Conservation (phyloP, 2,113 vertebrate genomes). For the Amphiprion percula region DNA sequence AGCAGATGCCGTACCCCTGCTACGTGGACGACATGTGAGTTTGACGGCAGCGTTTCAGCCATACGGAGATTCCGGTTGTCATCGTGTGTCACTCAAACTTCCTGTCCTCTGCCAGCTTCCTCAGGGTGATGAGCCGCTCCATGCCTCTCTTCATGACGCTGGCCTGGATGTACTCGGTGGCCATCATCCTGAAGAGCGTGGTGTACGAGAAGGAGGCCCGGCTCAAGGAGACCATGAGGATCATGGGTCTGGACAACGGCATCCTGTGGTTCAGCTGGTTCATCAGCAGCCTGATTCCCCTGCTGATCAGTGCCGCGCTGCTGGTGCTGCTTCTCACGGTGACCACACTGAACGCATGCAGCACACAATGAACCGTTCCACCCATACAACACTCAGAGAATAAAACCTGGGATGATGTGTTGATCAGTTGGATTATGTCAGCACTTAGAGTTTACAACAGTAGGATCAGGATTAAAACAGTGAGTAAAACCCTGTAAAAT, state of each 20-base stretch:
- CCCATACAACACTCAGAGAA: too few relatives aligned
- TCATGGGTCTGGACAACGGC: conserved; percentile 95
- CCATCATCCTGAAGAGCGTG: conserved; percentile 96
- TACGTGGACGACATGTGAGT: conserved; percentile 96
- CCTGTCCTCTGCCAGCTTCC: conserved; percentile 84
- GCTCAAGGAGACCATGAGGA: conserved; percentile 98
- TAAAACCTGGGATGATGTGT: too few relatives aligned
- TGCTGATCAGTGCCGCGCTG: conserved; percentile 92
- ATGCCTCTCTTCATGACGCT: conserved; percentile 99
- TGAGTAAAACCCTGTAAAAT: too few relatives aligned
- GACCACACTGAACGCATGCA: not conserved
- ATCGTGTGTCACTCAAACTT: not conserved
- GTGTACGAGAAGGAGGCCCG: conserved; percentile 98
- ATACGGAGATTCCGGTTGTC: too few relatives aligned
- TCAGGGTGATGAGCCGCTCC: conserved; percentile 95
- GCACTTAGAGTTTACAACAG: too few relatives aligned
- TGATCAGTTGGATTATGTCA: too few relatives aligned
- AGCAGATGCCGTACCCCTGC: conserved; percentile 99
- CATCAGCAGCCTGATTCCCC: conserved; percentile 94
- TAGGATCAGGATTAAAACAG: too few relatives aligned
- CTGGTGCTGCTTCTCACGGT: conserved; percentile 95
- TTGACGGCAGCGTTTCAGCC: not conserved
- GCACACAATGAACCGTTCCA: not conserved
- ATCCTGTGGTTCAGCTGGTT: conserved; percentile 99
- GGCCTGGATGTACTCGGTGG: conserved; percentile 99